These are phyloP conservation scores for Ciconia stormi DNA, from an alignment of 2,113 vertebrate species.

Conservation along the genomic window DNA sequence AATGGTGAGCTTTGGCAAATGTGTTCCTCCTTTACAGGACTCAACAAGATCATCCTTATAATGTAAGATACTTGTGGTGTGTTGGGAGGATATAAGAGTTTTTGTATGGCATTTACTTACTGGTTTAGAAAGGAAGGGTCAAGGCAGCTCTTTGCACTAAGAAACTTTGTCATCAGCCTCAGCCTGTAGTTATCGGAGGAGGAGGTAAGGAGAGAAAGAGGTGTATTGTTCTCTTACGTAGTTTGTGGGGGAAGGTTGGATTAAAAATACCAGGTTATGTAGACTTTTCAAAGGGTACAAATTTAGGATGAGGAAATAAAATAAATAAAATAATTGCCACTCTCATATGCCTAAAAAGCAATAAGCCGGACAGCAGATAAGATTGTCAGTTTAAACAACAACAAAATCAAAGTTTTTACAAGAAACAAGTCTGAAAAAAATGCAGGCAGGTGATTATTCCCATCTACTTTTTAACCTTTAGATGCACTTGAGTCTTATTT, in stretches of 20 bases:
- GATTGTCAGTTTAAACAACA: neutral
- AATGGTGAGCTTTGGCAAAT: neutral
- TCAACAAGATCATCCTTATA: neutral
- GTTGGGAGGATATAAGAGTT: neutral
- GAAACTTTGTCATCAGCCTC: neutral
- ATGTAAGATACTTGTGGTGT: neutral
- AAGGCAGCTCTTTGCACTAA: neutral
- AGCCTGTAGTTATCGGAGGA: neutral
- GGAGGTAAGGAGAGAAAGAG: neutral
- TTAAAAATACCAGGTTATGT: neutral
- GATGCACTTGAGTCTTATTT: neutral
- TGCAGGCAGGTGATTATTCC: neutral
- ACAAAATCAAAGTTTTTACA: neutral
- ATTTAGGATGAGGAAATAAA: neutral
- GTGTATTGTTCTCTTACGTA: neutral
- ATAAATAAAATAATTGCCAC: neutral
- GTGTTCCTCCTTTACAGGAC: neutral
- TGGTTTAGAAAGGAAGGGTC: neutral
- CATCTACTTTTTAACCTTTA: neutral
- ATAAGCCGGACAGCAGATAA: neutral
- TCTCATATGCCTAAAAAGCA: neutral
- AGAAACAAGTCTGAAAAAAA: neutral
- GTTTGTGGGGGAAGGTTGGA: neutral
- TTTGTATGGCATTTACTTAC: neutral
- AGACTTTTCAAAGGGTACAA: neutral